Percentiles rank a stretch among this genome's conserved stretches.
Evolutionary conservation across 2,113 vertebrate genomes (phyloP).

Genomic region (Murina feae): DNA sequence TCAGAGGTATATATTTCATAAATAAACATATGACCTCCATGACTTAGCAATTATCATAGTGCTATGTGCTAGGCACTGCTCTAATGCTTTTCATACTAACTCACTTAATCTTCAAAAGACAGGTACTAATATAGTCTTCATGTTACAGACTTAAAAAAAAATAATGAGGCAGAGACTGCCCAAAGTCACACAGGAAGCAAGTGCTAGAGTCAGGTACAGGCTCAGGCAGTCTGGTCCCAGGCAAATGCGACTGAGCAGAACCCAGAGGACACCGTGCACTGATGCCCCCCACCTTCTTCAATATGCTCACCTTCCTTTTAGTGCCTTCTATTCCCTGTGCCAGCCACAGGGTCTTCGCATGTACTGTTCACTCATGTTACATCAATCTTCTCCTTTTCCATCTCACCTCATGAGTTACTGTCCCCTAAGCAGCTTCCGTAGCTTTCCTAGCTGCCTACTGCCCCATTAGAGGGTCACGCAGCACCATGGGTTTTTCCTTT

Average conservation of each 20-base stretch:
- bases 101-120: not conserved
- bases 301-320: not conserved
- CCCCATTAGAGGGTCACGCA: not conserved
- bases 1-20: not conserved
- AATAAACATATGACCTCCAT: not conserved
- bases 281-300: not conserved
- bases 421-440: not conserved
- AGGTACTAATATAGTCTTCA: not conserved
- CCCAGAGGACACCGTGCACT: not conserved
- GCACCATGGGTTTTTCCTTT: not conserved
- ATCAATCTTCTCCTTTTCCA: not conserved
- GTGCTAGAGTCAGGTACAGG: not conserved
- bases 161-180: not conserved
- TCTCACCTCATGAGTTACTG: not conserved
- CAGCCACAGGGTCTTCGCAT: not conserved
- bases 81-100: not conserved
- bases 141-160: not conserved
- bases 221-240: not conserved
- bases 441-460: not conserved
- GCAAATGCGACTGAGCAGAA: not conserved
- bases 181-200: not conserved
- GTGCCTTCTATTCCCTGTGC: not conserved
- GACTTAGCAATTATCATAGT: not conserved
- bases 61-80: not conserved
- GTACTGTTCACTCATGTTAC: not conserved